Evolutionary conservation across 2,797 vertebrate species (phyloP).

Genomic region (Catamblyrhynchus diadema): DNA sequence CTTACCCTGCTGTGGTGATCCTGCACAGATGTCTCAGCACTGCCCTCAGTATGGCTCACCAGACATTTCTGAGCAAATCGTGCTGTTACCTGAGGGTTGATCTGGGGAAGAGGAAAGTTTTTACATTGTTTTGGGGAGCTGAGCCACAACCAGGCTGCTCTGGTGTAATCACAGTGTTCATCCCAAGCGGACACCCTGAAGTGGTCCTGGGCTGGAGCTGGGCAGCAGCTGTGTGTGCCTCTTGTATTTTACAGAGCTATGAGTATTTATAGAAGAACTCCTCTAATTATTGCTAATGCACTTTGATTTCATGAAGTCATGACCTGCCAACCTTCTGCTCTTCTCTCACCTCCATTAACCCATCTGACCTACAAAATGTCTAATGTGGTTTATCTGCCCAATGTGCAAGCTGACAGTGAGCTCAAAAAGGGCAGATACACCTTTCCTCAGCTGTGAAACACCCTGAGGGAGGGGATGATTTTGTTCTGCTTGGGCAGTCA

Average conservation of each 20-base stretch:
- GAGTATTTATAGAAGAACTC: neutral
- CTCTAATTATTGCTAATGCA: neutral
- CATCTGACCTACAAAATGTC: neutral
- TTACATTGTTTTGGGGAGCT: neutral
- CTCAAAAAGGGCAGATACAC: neutral
- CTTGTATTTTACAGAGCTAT: neutral
- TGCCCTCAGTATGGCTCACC: neutral
- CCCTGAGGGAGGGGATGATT: neutral
- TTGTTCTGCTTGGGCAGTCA: neutral
- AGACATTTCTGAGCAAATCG: neutral
- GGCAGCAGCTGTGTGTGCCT: rapidly evolving
- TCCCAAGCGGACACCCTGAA: rapidly evolving
- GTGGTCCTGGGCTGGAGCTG: neutral
- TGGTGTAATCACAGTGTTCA: neutral
- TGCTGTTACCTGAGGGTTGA: neutral
- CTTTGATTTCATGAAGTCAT: neutral
- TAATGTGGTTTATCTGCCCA: neutral
- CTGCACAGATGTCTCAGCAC: rapidly evolving
- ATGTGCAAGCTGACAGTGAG: rapidly evolving
- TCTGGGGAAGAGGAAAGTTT: neutral
- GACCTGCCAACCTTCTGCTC: neutral
- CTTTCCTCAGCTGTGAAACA: neutral
- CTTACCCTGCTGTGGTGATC: neutral
- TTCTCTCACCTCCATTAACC: neutral
- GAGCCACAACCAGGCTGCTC: neutral